phyloP scores from a whole-genome alignment of 53 echinoderm and acorn worm genomes.

The Paracentrotus lividus region DNA sequence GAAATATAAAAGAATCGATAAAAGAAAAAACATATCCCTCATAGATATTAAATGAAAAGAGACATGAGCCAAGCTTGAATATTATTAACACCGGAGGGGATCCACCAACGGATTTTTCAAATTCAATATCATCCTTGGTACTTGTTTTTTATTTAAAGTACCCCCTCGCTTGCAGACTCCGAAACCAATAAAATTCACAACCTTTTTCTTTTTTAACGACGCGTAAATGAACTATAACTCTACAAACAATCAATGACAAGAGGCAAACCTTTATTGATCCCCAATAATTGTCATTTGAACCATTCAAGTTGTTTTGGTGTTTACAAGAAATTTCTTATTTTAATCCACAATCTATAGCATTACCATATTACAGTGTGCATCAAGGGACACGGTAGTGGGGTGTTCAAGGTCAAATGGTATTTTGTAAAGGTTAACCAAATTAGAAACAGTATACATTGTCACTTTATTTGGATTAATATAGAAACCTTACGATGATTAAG shows the following conservation, averaged over 20 bases:
- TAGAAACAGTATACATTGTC: neutral
- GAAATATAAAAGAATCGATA: too few species aligned
- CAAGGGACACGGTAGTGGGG: neutral
- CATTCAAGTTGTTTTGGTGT: neutral
- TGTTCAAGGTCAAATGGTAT: neutral
- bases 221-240: too few species aligned
- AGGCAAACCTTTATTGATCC: neutral
- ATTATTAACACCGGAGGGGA: neutral
- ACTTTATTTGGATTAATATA: neutral
- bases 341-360: neutral
- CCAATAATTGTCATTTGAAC: neutral
- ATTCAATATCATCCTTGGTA: conserved; percentile 9
- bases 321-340: neutral
- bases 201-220: neutral
- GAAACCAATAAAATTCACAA: neutral
- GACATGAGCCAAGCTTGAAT: neutral
- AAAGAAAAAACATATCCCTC: neutral
- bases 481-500: neutral
- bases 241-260: neutral
- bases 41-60: neutral
- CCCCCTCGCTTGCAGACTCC: neutral
- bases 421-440: conserved; percentile 20
- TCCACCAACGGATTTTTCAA: neutral
- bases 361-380: neutral
- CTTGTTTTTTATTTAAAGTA: neutral